Conservation (phyloP, 2,113 vertebrate species). For the Leptosomus discolor region DNA sequence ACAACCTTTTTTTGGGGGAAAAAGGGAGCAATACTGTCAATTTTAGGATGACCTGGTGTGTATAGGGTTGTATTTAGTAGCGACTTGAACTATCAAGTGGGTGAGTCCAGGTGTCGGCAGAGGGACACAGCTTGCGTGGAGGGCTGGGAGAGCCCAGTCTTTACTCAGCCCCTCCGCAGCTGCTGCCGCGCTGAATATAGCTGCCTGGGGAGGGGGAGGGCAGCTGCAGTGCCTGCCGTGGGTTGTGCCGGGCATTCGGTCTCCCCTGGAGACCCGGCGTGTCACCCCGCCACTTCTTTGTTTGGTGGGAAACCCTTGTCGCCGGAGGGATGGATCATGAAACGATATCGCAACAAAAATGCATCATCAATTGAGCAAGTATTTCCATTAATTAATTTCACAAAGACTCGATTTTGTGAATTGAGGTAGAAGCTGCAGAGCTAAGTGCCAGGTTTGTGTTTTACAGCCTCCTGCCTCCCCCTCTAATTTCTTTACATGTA, state of each 20-base stretch:
- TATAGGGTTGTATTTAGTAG: rapidly evolving
- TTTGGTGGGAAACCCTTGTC: neutral
- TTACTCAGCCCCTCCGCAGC: neutral
- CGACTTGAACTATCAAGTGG: rapidly evolving
- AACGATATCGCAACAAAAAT: neutral
- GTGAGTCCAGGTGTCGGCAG: neutral
- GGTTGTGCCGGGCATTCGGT: neutral
- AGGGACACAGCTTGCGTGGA: rapidly evolving
- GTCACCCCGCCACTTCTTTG: neutral
- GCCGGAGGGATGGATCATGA: rapidly evolving
- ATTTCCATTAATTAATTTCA: neutral
- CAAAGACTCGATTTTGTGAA: neutral
- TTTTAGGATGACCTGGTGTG: rapidly evolving
- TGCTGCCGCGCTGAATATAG: neutral
- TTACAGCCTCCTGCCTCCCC: neutral
- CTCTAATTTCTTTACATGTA: neutral
- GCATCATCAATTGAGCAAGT: neutral
- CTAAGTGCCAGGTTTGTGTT: neutral
- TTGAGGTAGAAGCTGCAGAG: neutral
- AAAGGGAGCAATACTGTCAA: rapidly evolving
- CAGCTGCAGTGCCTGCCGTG: neutral
- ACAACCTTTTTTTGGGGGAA: rapidly evolving
- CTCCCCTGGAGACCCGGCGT: neutral
- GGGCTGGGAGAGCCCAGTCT: neutral
- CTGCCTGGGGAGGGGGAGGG: neutral